Evolutionary conservation across 2,113 vertebrate genomes (phyloP).

Genomic region (Oenanthe oenanthe): DNA sequence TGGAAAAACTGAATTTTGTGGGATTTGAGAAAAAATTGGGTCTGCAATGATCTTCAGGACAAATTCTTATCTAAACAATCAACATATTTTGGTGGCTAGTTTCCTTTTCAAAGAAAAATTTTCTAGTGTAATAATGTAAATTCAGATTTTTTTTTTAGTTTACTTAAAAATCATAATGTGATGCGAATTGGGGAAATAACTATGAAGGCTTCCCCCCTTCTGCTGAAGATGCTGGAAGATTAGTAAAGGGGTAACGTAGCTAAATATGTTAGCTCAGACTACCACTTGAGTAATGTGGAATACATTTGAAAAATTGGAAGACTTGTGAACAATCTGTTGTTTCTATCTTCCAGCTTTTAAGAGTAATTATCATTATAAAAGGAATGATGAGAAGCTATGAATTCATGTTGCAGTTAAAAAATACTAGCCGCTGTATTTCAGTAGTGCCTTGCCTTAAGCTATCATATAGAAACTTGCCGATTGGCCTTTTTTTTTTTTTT

Average conservation of each 20-base stretch:
- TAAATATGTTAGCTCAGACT: not conserved
- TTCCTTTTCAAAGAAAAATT: not conserved
- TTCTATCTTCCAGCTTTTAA: not conserved
- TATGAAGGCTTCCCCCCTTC: not conserved
- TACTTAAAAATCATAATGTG: not conserved
- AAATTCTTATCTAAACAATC: not conserved
- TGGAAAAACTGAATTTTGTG: not conserved
- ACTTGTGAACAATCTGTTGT: not conserved
- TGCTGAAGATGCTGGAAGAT: not conserved
- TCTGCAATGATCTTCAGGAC: not conserved
- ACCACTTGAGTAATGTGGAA: not conserved
- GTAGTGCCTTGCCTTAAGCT: not conserved
- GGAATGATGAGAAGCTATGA: not conserved
- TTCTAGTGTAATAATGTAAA: not conserved
- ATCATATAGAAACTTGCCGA: rapidly evolving
- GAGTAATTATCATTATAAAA: not conserved
- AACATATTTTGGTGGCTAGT: not conserved
- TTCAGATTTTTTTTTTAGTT: not conserved
- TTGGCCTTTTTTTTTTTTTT: not conserved
- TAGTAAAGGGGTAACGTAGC: not conserved
- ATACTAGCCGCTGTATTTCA: not conserved
- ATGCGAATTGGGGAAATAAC: not conserved
- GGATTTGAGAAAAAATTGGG: rapidly evolving
- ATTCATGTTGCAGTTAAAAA: not conserved
- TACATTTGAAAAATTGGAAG: not conserved